Evolutionary conservation across 2,888 invertebrate species (phyloP).

Genomic region (Drosophila borealis): DNA sequence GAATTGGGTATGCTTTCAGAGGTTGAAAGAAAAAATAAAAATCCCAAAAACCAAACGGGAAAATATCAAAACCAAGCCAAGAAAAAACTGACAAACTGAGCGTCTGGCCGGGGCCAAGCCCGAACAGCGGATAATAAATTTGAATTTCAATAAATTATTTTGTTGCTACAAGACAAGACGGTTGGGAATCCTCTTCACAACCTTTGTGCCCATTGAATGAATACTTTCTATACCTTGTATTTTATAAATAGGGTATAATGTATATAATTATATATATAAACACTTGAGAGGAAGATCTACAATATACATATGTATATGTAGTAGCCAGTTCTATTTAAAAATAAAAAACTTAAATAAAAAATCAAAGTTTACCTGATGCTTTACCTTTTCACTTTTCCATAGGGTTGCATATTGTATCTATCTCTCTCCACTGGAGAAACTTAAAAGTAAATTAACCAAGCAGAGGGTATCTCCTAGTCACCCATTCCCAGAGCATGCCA

Average conservation of each 20-base stretch:
- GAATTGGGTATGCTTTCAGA: constrained; percentile 71
- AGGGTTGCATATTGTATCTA: too few species aligned
- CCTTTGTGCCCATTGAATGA: neutral
- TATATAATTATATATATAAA: too few species aligned
- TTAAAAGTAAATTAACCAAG: too few species aligned
- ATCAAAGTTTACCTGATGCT: too few species aligned
- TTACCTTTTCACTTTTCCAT: too few species aligned
- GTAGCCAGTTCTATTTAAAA: too few species aligned
- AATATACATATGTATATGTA: too few species aligned
- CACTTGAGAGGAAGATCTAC: too few species aligned
- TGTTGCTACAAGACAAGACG: constrained; percentile 71
- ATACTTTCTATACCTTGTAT: constrained; percentile 20
- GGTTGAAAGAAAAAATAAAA: constrained; percentile 5
- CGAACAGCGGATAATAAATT: constrained; percentile 76
- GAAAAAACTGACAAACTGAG: constrained; percentile 21
- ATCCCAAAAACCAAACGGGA: constrained; percentile 33
- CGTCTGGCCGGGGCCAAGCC: constrained; percentile 53
- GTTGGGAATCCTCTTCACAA: constrained; percentile 49
- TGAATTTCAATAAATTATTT: constrained; percentile 82
- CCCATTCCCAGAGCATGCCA: neutral
- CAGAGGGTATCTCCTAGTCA: constrained; percentile 31
- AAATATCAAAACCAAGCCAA: constrained; percentile 53
- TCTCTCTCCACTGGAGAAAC: too few species aligned
- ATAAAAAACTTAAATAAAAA: too few species aligned
- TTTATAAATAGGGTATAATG: neutral